Evolutionary conservation across 2,888 invertebrate genomes (phyloP).

Genomic region (Liodrosophila aerea): DNA sequence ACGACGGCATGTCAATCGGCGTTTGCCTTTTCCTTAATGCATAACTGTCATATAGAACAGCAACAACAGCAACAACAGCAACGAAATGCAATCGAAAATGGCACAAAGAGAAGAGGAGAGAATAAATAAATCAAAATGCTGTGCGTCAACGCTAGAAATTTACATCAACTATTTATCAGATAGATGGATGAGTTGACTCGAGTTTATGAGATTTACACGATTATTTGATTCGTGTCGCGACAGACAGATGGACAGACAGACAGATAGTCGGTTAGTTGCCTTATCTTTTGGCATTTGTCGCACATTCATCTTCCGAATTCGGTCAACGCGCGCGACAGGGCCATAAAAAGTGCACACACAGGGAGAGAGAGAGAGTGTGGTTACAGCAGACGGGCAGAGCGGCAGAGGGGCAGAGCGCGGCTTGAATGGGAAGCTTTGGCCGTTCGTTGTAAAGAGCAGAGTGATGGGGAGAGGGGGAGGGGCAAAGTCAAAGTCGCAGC

Average conservation of each 20-base stretch:
- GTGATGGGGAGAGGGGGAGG: background rate
- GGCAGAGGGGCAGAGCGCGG: background rate
- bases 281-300: constrained; percentile 61
- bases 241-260: constrained; percentile 7
- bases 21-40: constrained; percentile 50
- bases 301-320: constrained; percentile 73
- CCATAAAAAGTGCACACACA: constrained; percentile 41
- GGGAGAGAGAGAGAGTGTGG: constrained; percentile 8
- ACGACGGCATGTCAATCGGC: constrained; percentile 58
- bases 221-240: constrained; percentile 48
- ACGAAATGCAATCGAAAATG: constrained; percentile 37
- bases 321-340: constrained; percentile 61
- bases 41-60: constrained; percentile 35
- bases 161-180: constrained; percentile 63
- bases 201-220: constrained; percentile 42
- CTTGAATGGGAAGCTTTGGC: too few species aligned
- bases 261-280: constrained; percentile 1
- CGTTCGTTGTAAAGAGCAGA: background rate
- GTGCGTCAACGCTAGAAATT: constrained; percentile 66
- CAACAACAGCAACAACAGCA: too few species aligned
- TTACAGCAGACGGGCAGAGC: background rate
- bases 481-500: constrained; percentile 50
- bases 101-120: constrained; percentile 7
- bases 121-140: background rate
- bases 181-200: constrained; percentile 19